Conservation (phyloP, 2,113 vertebrate genomes). For the Cettia cetti region DNA sequence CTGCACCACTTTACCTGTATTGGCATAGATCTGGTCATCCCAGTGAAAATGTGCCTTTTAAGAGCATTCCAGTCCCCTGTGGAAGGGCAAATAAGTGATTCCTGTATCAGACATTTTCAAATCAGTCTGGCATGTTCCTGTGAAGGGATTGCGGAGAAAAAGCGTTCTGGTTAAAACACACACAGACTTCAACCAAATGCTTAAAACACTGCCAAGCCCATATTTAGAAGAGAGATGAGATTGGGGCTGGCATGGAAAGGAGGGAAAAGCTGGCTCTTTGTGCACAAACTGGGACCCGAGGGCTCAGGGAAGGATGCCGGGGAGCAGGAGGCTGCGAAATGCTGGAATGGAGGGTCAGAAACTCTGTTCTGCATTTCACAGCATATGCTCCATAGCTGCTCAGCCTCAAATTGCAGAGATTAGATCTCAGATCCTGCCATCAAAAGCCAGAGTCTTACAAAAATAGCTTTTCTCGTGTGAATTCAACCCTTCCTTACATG, state of each 20-base stretch:
- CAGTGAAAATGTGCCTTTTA: neutral
- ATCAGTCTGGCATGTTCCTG: neutral
- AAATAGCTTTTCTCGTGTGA: neutral
- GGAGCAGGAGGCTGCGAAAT: neutral
- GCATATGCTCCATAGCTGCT: neutral
- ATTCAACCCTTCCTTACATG: neutral
- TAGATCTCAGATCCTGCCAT: neutral
- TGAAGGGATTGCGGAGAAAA: neutral
- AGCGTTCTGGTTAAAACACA: neutral
- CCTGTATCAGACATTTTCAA: neutral
- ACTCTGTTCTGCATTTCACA: neutral
- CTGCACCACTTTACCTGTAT: neutral
- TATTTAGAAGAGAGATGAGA: slow-evolving; percentile 15
- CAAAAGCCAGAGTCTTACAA: neutral
- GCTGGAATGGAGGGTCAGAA: slow-evolving; percentile 37
- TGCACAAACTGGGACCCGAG: neutral
- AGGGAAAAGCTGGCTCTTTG: slow-evolving; percentile 13
- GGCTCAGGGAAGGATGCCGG: neutral
- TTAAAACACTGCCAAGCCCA: neutral
- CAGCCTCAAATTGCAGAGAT: neutral
- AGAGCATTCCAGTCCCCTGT: neutral
- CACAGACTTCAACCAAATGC: neutral
- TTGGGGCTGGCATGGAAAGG: neutral
- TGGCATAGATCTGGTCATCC: neutral
- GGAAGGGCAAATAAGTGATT: neutral